Percentiles rank a stretch among this genome's conserved stretches.
These are phyloP conservation scores for Fopius arisanus DNA, from an alignment of 1,140 invertebrate genomes.

Conservation along the genomic window DNA sequence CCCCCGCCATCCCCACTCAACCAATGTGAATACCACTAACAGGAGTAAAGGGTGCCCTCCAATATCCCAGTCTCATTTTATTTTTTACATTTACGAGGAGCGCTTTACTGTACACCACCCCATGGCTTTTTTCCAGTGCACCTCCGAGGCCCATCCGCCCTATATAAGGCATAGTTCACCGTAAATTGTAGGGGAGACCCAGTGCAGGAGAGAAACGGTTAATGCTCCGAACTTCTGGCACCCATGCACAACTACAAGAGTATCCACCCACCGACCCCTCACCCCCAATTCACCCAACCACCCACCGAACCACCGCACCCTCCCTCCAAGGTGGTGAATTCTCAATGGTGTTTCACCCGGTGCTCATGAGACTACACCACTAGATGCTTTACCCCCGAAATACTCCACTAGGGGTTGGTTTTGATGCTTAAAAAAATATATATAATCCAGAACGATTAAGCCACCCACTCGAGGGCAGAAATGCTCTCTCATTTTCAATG, in stretches of 20 bases:
- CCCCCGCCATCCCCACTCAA: background rate
- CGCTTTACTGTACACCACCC: background rate
- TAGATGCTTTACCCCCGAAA: background rate
- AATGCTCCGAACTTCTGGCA: conserved; percentile 12
- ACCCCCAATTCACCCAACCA: background rate
- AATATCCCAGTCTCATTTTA: background rate
- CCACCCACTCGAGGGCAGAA: too few relatives aligned
- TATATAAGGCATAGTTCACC: conserved; percentile 22
- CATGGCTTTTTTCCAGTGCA: background rate
- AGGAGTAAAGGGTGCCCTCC: background rate
- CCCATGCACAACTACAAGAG: conserved; percentile 5
- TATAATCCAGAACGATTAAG: background rate
- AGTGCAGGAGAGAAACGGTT: conserved; percentile 14
- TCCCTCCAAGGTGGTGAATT: background rate
- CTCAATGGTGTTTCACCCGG: background rate
- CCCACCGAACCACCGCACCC: background rate
- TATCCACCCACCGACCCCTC: background rate
- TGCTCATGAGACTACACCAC: background rate
- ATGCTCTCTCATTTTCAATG: background rate
- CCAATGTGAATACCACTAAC: conserved; percentile 1
- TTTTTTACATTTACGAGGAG: conserved; percentile 17
- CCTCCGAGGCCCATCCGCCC: background rate
- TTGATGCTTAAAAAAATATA: background rate
- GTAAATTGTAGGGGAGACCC: conserved; percentile 25
- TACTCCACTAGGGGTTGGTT: background rate